Percentiles rank a stretch among this genome's conserved stretches.
These are phyloP conservation scores for Sebastes iracundus DNA, from an alignment of 2,797 vertebrate genomes.

Conservation along the genomic window DNA sequence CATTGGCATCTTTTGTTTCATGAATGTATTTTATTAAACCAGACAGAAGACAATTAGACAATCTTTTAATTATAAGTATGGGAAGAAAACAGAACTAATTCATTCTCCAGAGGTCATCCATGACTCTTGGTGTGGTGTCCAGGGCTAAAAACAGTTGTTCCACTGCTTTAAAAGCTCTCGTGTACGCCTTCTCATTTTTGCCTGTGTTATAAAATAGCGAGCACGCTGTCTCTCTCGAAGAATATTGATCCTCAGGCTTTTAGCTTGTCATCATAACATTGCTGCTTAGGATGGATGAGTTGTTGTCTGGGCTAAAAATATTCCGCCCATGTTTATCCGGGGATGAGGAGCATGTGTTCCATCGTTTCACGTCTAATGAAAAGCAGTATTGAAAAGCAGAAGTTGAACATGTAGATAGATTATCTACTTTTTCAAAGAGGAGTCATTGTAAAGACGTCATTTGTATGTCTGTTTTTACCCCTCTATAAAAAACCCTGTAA, in stretches of 20 bases:
- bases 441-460: neutral
- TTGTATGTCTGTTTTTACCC: neutral
- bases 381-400: neutral
- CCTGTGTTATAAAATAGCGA: neutral
- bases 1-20: neutral
- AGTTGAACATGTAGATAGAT: neutral
- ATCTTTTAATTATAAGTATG: neutral
- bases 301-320: slow-evolving; percentile 10
- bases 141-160: neutral
- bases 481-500: neutral
- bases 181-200: neutral
- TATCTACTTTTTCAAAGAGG: neutral
- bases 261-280: slow-evolving; percentile 13
- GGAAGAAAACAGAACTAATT: neutral
- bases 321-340: neutral
- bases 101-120: neutral
- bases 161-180: neutral
- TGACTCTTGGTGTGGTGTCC: neutral
- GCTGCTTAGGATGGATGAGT: slow-evolving; percentile 10
- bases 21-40: neutral
- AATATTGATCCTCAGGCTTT: slow-evolving; percentile 46
- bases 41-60: neutral
- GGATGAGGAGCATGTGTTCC: neutral
- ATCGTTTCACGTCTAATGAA: neutral
- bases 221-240: neutral